phyloP scores from a whole-genome alignment of 1,140 invertebrate species.

The Gyrodactylus salaris region DNA sequence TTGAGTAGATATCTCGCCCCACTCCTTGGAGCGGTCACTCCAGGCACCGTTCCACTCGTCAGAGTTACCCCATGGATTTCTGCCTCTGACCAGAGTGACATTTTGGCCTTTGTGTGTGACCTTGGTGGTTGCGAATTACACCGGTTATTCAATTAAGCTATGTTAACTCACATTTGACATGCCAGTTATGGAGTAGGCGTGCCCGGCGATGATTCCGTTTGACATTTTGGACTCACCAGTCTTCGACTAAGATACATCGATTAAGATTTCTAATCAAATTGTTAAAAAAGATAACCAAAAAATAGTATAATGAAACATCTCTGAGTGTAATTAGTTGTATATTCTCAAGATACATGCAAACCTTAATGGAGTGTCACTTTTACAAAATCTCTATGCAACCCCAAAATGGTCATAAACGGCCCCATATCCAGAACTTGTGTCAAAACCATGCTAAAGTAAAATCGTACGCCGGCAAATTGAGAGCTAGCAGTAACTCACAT shows the following conservation, averaged over 20 bases:
- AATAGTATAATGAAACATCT: no score
- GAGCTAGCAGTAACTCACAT: neutral
- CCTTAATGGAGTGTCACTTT: no score
- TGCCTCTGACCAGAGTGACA: conserved; percentile 6
- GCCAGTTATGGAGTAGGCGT: conserved; percentile 9
- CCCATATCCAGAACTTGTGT: no score
- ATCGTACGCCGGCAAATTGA: no score
- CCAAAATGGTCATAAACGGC: no score
- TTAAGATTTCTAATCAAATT: no score
- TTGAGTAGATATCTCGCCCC: neutral
- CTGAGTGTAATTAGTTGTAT: no score
- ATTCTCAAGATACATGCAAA: no score
- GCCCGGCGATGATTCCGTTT: conserved; percentile 9
- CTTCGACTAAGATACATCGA: conserved; percentile 41
- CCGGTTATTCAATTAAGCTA: neutral
- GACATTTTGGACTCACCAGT: conserved; percentile 7
- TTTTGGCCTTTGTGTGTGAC: conserved; percentile 4
- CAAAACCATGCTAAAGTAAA: no score
- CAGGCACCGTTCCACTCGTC: conserved; percentile 9
- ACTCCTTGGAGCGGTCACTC: conserved; percentile 6
- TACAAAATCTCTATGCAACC: no score
- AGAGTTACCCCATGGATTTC: conserved; percentile 21
- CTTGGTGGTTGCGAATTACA: neutral
- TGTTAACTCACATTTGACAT: conserved; percentile 5
- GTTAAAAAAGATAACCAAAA: no score